A percentile compares a stretch with the other conserved stretches of the same genome.
Conservation (phyloP, 2,888 invertebrate species). For the Clanis bilineata region DNA sequence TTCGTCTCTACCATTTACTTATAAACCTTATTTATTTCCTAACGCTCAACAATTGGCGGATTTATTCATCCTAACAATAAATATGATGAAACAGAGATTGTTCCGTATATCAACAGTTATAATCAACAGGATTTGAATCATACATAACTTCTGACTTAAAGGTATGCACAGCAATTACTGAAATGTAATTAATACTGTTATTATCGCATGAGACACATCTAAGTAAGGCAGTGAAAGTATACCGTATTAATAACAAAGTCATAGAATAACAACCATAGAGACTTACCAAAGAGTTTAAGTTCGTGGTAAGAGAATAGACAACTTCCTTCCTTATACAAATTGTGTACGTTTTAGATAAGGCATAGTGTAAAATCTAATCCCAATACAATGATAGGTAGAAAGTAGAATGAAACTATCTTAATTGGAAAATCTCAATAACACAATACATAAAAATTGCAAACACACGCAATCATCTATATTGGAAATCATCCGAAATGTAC, state of each 20-base stretch:
- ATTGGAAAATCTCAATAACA: not conserved
- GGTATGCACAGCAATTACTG: not conserved
- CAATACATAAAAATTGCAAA: not conserved
- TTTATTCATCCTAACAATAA: too few relatives aligned
- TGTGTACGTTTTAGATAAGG: too few relatives aligned
- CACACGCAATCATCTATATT: not conserved
- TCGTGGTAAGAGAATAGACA: not conserved
- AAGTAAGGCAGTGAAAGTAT: conserved; percentile 4
- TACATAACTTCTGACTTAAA: not conserved
- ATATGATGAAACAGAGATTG: not conserved
- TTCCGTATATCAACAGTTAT: not conserved
- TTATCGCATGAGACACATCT: not conserved
- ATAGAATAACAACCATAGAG: not conserved
- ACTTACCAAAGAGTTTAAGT: not conserved
- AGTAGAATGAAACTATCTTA: not conserved
- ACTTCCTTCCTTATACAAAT: not conserved
- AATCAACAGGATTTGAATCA: not conserved
- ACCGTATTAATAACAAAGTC: not conserved
- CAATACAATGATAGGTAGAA: not conserved
- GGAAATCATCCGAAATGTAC: not conserved
- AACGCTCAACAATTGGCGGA: too few relatives aligned
- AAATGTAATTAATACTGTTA: not conserved
- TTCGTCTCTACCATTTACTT: not conserved
- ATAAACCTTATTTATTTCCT: not conserved
- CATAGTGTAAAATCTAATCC: too few relatives aligned